Evolutionary conservation across 2,797 vertebrate genomes (phyloP).

Genomic region (Cryptoprocta ferox): DNA sequence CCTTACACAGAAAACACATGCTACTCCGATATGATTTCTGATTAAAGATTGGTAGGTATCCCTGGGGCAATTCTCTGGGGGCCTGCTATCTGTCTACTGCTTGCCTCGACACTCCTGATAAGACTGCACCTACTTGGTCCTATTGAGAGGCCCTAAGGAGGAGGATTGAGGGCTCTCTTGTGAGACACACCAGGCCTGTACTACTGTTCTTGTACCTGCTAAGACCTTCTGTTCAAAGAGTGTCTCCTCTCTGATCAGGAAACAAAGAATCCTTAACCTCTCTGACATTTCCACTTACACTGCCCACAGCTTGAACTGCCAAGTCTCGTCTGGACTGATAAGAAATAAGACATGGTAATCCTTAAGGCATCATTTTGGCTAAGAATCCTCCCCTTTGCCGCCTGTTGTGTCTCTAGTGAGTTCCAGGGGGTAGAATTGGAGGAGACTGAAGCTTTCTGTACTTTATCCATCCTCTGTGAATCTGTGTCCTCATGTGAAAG

Average conservation of each 20-base stretch:
- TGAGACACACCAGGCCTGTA: not conserved
- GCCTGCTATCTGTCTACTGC: not conserved
- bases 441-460: not conserved
- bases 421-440: not conserved
- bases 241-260: not conserved
- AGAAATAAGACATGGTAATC: not conserved
- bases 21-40: not conserved
- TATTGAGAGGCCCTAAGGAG: not conserved
- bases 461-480: not conserved
- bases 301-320: not conserved
- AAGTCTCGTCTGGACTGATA: not conserved
- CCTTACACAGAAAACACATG: not conserved
- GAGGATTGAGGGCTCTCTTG: not conserved
- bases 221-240: not conserved
- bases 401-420: not conserved
- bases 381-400: not conserved
- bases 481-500: not conserved
- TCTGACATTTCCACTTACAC: not conserved
- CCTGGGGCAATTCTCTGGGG: not conserved
- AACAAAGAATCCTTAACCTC: not conserved
- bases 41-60: not conserved
- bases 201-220: not conserved
- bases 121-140: not conserved
- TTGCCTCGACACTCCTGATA: not conserved
- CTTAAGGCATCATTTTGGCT: not conserved